Base-by-base conservation (phyloP, 1,140 invertebrate species). In the Heliconius hermathena region DNA sequence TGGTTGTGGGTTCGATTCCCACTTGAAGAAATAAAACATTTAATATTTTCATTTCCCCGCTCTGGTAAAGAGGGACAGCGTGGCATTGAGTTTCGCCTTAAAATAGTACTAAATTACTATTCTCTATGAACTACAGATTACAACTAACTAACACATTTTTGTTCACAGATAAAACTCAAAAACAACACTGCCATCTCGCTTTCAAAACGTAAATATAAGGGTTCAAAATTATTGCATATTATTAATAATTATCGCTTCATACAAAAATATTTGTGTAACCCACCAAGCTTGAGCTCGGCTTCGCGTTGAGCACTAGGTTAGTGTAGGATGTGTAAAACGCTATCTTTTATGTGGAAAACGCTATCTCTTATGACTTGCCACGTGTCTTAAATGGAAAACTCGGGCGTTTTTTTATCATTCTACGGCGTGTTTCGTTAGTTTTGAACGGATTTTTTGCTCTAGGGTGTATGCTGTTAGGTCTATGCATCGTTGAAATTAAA, bases 181-280 rank as follows among this genome's bases (percentile, higher is more conserved):
- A 88, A 81, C 82, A 66, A 87, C 91, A 94, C 92, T 94, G 92
- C 92, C 92, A 94, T 93, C 85, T 89, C 88, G 90, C 91, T 93
- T 92, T 88, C 84, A 87, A 83, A 85, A 83, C 85, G 84, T 89
- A 20, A 88, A 87, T 87, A 74, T 87, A 88, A 88, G 77, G 80
- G 76, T 79, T 82, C 78, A 81, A 77, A 83, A 78, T 82, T 75
- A 74, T 71, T 77, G 79, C 78, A 74, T 72, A 66, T 66, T 66
- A 66, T 66, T 66, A 66, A 83, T 73, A 72, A 78, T 80, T 80
- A 76, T 76, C 81, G 84, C 83, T 85, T 87, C 72, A 77, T 83
- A 79, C 73, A 78, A 77, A 29, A 49, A 52, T 77, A 46, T 77
- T 66, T 77, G 76, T 77, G 70, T 46, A 71, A 85, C 84, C 84